Evolutionary conservation across 1,140 invertebrate genomes (phyloP), one percentile per base, ranked within the genome.

Genomic region (Cryptotermes secundus): DNA sequence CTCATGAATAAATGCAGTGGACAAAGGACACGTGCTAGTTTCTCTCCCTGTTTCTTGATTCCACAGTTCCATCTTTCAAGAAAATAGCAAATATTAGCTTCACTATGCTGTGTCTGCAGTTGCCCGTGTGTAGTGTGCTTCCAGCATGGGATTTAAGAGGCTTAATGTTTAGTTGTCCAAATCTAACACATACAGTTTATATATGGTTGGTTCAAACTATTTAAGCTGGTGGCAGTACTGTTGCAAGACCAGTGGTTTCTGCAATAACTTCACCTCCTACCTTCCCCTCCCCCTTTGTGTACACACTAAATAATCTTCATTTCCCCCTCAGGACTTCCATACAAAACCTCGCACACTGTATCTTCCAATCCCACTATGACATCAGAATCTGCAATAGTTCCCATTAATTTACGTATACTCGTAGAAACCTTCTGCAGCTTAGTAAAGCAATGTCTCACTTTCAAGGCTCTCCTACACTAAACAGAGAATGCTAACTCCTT

Each of bases 361-460:
- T 1, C 26, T 31, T 72, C 59, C 59, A 72, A 72, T 72, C 59
- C 59, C 59, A 72, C 26, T n/a, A 9, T 72, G 59, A 72, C 31
- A 72, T 72, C 59, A 31, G 31, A 72, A 72, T 72, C 59, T 72
- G 59, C 59, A 72, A 72, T 72, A 72, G 59, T 72, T 72, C 59
- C 59, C 59, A 72, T 72, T 14, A 72, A 10, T 72, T 72, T 72
- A 31, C n/a, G 59, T 31, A 72, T 72, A n/a, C n/a, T n/a, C n/a
- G n/a, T n/a, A 72, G n/a, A 72, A 72, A 72, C 7, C 31, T 72
- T 14, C 59, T 16, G n/a, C 26, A 72, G 59, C 59, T 31, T n/a
- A 72, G 26, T 14, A 31, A n/a, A 16, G 59, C 0, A 10, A 72
- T n/a, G 59, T 1, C 14, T 10, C 14, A 9, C n/a, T 72, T 31